phyloP scores from a whole-genome alignment of 2,888 invertebrate genomes.

The Sminthurinus aureus region DNA sequence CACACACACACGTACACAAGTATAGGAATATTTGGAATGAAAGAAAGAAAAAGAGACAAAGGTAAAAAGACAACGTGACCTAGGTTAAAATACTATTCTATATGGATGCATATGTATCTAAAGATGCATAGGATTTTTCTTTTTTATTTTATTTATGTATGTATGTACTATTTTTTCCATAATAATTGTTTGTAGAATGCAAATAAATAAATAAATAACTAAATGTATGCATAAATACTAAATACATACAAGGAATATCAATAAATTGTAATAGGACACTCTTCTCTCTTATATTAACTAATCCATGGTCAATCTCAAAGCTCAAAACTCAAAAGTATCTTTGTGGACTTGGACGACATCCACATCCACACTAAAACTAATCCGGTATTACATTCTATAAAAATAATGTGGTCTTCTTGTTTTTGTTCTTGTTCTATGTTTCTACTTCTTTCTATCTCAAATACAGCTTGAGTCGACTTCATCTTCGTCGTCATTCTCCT shows the following conservation, averaged over 20 bases:
- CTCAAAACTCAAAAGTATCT: neutral
- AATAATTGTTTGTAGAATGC: too few relatives aligned
- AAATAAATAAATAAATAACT: too few relatives aligned
- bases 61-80: constrained; percentile 6
- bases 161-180: neutral
- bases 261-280: too few relatives aligned
- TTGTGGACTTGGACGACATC: neutral
- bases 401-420: constrained; percentile 17
- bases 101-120: neutral
- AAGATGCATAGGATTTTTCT: neutral
- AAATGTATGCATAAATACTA: neutral
- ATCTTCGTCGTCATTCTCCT: too few relatives aligned
- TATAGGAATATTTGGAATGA: too few relatives aligned
- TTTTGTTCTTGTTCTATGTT: neutral
- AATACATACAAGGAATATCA: neutral
- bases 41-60: neutral
- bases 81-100: neutral
- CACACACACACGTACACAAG: too few relatives aligned
- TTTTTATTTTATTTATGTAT: neutral
- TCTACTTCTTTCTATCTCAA: neutral
- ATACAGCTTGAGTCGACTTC: neutral
- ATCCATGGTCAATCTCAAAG: neutral
- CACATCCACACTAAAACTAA: neutral
- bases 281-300: too few relatives aligned
- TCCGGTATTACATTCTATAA: constrained; percentile 15